These are phyloP conservation scores for Pseudoatta argentina DNA, from an alignment of 1,140 invertebrate species.

Conservation along the genomic window DNA sequence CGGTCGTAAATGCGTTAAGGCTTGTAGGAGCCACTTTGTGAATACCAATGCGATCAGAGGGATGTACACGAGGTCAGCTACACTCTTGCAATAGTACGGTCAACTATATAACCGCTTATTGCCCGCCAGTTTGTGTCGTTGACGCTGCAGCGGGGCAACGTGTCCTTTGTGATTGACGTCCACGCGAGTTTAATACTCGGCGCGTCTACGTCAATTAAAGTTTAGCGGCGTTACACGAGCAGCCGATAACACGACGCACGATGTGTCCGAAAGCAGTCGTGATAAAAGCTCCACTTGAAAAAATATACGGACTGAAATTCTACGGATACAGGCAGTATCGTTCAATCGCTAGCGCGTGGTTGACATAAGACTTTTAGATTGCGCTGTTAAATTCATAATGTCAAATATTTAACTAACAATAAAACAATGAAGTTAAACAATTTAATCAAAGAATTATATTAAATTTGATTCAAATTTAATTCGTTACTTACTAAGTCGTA, in stretches of 20 bases:
- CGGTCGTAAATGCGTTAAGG: conserved; percentile 41
- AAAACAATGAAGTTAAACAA: no score
- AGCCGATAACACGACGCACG: conserved; percentile 58
- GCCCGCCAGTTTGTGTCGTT: conserved; percentile 66
- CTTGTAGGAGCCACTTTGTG: conserved; percentile 77
- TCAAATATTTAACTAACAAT: no score
- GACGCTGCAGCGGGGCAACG: conserved; percentile 62
- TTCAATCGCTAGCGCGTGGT: neutral
- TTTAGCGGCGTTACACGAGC: conserved; percentile 60
- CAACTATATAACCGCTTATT: conserved; percentile 73
- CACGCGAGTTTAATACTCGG: conserved; percentile 76
- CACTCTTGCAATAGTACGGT: conserved; percentile 67
- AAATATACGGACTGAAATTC: conserved; percentile 43
- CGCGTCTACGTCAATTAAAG: conserved; percentile 73
- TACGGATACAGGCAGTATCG: conserved; percentile 15
- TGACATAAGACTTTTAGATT: conserved; percentile 7
- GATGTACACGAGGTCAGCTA: conserved; percentile 43
- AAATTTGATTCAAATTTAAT: no score
- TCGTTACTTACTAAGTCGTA: no score
- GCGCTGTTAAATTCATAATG: neutral
- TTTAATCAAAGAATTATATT: no score
- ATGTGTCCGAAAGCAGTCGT: conserved; percentile 2
- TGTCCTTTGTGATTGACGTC: conserved; percentile 77
- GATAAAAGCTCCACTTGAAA: conserved; percentile 54
- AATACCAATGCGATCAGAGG: conserved; percentile 81